Conservation (phyloP, 1,140 invertebrate species). For the Bombus confusus region DNA sequence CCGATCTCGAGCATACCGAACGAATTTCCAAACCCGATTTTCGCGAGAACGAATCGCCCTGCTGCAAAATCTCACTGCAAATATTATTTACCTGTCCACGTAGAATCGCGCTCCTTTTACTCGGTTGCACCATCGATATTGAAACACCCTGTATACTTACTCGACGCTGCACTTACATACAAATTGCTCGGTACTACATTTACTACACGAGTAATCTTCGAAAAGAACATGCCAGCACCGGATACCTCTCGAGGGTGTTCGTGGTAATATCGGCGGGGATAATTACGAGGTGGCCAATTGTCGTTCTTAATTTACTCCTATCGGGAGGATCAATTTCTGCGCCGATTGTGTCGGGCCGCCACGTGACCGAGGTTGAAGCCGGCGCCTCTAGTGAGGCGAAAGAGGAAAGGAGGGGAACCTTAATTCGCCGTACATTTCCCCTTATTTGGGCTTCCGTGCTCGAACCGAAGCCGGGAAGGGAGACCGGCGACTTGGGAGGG, state of each 20-base stretch:
- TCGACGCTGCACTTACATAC: neutral
- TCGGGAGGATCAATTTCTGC: constrained; percentile 27
- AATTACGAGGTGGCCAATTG: constrained; percentile 4
- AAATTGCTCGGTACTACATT: too few species aligned
- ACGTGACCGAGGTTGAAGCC: constrained; percentile 29
- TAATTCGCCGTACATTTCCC: constrained; percentile 77
- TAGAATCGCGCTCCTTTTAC: too few species aligned
- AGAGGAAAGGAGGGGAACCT: constrained; percentile 60
- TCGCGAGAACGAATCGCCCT: too few species aligned
- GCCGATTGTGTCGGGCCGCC: constrained; percentile 25
- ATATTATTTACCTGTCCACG: too few species aligned
- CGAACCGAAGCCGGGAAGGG: constrained; percentile 62
- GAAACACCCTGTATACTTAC: too few species aligned
- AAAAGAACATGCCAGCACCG: neutral
- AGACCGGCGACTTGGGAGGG: constrained; percentile 49
- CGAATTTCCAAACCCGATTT: too few species aligned
- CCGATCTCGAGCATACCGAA: too few species aligned
- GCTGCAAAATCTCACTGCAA: too few species aligned
- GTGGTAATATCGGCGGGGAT: neutral
- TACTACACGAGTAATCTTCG: neutral
- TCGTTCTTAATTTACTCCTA: neutral
- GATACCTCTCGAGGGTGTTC: neutral
- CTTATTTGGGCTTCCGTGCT: constrained; percentile 79
- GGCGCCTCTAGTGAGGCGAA: constrained; percentile 55
- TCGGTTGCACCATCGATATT: too few species aligned